phyloP scores from a whole-genome alignment of 2,888 invertebrate genomes.

The Branchellion lobata region DNA sequence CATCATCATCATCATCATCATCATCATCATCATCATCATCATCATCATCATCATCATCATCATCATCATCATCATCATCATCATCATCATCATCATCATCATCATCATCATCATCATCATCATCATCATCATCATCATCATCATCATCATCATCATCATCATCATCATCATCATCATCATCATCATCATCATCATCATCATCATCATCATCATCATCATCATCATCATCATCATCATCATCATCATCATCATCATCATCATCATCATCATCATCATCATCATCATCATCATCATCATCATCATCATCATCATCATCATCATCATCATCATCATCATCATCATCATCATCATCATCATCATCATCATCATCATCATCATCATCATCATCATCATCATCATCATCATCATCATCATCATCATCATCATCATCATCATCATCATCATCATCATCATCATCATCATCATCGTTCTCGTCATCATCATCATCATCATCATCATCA shows the following conservation, averaged over 20 bases:
- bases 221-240: conserved; percentile 29
- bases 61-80: conserved; percentile 27
- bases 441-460: background rate
- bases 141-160: conserved; percentile 31
- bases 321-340: conserved; percentile 26
- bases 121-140: conserved; percentile 34
- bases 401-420: conserved; percentile 32
- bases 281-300: conserved; percentile 31
- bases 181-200: conserved; percentile 27
- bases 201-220: conserved; percentile 26
- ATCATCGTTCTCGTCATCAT: background rate
- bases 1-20: conserved; percentile 34
- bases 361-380: conserved; percentile 21
- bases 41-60: conserved; percentile 31
- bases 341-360: conserved; percentile 29
- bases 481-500: background rate
- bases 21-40: conserved; percentile 31
- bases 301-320: conserved; percentile 27
- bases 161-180: conserved; percentile 31
- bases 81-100: conserved; percentile 26
- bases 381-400: background rate
- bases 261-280: conserved; percentile 31
- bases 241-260: conserved; percentile 34
- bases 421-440: conserved; percentile 40
- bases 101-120: conserved; percentile 29